Evolutionary conservation across 2,797 vertebrate genomes (phyloP).

Genomic region (Sebastiscus tertius): DNA sequence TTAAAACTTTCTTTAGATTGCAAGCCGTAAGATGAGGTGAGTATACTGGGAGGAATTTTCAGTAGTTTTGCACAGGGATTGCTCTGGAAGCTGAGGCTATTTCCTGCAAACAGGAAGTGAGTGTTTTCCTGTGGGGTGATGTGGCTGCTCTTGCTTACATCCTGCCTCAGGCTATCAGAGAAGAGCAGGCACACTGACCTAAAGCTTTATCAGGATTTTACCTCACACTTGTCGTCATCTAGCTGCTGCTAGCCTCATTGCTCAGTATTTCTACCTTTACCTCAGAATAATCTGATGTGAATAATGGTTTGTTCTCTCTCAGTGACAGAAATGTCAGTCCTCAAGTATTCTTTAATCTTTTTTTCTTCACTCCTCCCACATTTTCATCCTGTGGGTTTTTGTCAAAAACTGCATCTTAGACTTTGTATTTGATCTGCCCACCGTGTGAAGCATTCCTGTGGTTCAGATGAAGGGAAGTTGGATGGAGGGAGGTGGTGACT

Average conservation of each 20-base stretch:
- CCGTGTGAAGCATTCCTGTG: constrained; percentile 54
- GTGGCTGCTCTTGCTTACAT: constrained; percentile 72
- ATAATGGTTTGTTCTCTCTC: constrained; percentile 17
- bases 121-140: constrained; percentile 80
- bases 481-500: constrained; percentile 44
- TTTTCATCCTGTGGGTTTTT: constrained; percentile 5
- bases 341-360: constrained; percentile 18
- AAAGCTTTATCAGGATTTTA: constrained; percentile 61
- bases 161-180: constrained; percentile 78
- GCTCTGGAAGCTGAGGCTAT: constrained; percentile 62
- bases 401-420: constrained; percentile 9
- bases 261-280: neutral
- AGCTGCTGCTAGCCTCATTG: neutral
- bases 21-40: constrained; percentile 10
- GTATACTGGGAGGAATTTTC: constrained; percentile 46
- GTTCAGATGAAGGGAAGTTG: constrained; percentile 33
- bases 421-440: constrained; percentile 42
- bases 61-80: constrained; percentile 58
- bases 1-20: neutral
- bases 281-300: constrained; percentile 9
- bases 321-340: neutral
- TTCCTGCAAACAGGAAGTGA: constrained; percentile 83
- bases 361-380: constrained; percentile 4
- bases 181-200: constrained; percentile 70
- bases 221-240: constrained; percentile 40